Percentiles rank a stretch among this genome's conserved stretches.
Conservation (phyloP, 2,888 invertebrate species). For the Hypomecis atomaria region DNA sequence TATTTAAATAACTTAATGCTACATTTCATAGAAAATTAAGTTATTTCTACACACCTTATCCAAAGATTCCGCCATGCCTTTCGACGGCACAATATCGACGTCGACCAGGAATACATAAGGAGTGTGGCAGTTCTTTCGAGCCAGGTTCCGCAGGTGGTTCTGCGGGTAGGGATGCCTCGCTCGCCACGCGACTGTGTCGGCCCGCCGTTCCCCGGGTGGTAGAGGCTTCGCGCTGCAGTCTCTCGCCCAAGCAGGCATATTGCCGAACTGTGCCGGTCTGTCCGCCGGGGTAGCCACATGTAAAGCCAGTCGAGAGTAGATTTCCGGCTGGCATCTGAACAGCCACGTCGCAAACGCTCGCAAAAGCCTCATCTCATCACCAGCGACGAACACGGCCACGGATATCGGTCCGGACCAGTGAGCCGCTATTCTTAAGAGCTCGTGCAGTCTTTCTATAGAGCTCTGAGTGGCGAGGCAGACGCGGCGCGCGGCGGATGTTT, state of each 20-base stretch:
- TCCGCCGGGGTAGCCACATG: constrained; percentile 90
- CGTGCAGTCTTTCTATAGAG: constrained; percentile 92
- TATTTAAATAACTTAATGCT: no score
- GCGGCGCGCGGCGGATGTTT: constrained; percentile 82
- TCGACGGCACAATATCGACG: constrained; percentile 94
- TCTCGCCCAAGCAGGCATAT: constrained; percentile 82
- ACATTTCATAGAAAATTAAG: neutral
- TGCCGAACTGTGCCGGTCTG: constrained; percentile 86
- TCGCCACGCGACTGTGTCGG: constrained; percentile 89
- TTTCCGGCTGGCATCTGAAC: constrained; percentile 88
- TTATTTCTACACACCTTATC: constrained; percentile 68
- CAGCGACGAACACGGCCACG: constrained; percentile 91
- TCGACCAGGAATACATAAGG: constrained; percentile 93
- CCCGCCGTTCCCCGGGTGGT: constrained; percentile 85
- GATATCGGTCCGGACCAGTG: constrained; percentile 96
- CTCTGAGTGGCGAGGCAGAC: constrained; percentile 94
- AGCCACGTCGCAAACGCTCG: constrained; percentile 91
- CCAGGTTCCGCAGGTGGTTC: constrained; percentile 94
- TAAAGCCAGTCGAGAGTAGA: constrained; percentile 86
- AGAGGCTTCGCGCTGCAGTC: constrained; percentile 89
- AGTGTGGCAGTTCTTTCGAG: constrained; percentile 92
- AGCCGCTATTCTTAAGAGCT: constrained; percentile 90
- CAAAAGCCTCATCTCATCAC: constrained; percentile 89
- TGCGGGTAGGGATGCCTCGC: constrained; percentile 93
- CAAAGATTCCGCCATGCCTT: constrained; percentile 88